These are phyloP conservation scores for Tinamus guttatus DNA, from an alignment of 2,113 vertebrate genomes.

Conservation along the genomic window DNA sequence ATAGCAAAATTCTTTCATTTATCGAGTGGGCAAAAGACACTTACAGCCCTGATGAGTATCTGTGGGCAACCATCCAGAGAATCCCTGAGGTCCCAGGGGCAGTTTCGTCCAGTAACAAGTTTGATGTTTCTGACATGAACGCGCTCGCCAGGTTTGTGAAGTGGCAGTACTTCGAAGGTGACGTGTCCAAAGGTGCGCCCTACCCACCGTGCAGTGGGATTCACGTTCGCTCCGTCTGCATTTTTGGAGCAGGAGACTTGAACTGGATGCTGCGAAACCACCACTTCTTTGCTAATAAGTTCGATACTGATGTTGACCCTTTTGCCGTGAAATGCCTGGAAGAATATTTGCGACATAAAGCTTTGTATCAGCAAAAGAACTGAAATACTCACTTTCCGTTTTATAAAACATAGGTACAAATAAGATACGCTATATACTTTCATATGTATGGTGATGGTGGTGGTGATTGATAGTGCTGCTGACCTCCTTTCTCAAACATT, in stretches of 20 bases:
- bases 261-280: conserved; percentile 83
- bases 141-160: conserved; percentile 87
- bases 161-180: conserved; percentile 86
- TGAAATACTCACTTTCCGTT: background rate
- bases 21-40: conserved; percentile 90
- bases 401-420: background rate
- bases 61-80: conserved; percentile 93
- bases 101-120: conserved; percentile 78
- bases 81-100: conserved; percentile 86
- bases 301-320: conserved; percentile 83
- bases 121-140: conserved; percentile 85
- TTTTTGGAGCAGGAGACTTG: conserved; percentile 89
- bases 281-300: conserved; percentile 94
- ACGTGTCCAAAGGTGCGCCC: conserved; percentile 72
- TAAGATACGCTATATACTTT: rapidly evolving
- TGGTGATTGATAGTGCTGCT: background rate
- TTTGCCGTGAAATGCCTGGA: conserved; percentile 88
- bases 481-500: background rate
- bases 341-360: conserved; percentile 85
- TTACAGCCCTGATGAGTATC: conserved; percentile 89
- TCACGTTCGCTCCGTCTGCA: conserved; percentile 84
- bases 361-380: conserved; percentile 68
- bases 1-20: conserved; percentile 76
- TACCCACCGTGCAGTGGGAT: conserved; percentile 85
- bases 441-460: rapidly evolving